phyloP scores from a whole-genome alignment of 2,797 vertebrate genomes.

The Darevskia nairensis region DNA sequence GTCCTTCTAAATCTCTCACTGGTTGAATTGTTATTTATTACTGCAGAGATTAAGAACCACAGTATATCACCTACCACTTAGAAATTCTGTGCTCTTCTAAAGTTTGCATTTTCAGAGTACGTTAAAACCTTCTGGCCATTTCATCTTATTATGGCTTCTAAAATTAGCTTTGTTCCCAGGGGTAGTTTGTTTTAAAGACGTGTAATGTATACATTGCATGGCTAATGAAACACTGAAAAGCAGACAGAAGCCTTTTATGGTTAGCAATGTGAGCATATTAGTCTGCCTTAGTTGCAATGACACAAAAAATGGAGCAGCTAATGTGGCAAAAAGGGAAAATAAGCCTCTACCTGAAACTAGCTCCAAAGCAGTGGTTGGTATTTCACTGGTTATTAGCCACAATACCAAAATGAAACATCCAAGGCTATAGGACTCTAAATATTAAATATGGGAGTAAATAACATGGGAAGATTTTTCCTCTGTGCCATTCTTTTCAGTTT shows the following conservation, averaged over 20 bases:
- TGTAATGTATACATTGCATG: background rate
- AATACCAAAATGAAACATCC: background rate
- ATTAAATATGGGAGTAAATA: background rate
- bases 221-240: constrained; percentile 34
- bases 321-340: background rate
- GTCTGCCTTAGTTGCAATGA: background rate
- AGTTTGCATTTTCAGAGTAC: constrained; percentile 3
- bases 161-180: constrained; percentile 35
- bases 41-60: background rate
- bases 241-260: constrained; percentile 20
- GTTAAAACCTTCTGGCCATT: background rate
- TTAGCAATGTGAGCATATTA: background rate
- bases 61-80: background rate
- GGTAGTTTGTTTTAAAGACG: constrained; percentile 17
- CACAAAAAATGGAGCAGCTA: background rate
- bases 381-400: background rate
- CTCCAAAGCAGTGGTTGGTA: background rate
- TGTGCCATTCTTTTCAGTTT: background rate
- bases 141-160: constrained; percentile 1
- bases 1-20: background rate
- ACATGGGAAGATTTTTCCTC: background rate
- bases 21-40: constrained; percentile 2
- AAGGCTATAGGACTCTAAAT: background rate
- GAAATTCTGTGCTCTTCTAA: constrained; percentile 11
- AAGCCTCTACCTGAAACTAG: background rate